Evolutionary conservation across 23 tunicate genomes (phyloP).

Genomic region (Pegea sp.): DNA sequence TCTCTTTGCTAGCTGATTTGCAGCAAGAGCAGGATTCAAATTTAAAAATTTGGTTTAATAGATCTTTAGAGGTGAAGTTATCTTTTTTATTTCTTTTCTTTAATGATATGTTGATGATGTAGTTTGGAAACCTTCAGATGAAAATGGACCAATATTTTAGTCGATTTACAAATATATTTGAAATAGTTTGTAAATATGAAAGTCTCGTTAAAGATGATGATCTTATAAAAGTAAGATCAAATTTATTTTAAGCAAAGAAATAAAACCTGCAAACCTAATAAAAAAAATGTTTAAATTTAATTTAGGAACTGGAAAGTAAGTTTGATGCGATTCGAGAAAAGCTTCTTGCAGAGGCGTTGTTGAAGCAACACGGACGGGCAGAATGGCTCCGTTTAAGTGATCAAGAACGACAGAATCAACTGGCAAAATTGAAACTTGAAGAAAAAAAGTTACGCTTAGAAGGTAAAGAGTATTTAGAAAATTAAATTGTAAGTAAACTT

Average conservation of each 20-base stretch:
- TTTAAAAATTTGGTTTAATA: conserved; percentile 31
- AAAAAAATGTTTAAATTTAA: conserved; percentile 3
- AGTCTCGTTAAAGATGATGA: no score
- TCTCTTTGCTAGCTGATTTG: conserved; percentile 64
- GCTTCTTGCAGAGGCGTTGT: conserved; percentile 55
- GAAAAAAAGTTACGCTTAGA: conserved; percentile 45
- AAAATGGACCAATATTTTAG: no score
- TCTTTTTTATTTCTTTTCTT: neutral
- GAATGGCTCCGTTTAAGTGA: conserved; percentile 64
- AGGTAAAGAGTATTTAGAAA: conserved; percentile 11
- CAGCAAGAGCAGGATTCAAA: conserved; percentile 51
- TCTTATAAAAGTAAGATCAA: no score
- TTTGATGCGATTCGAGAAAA: conserved; percentile 58
- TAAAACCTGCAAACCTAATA: neutral
- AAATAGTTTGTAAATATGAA: no score
- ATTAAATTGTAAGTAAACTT: neutral
- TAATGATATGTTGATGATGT: neutral
- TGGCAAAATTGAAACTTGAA: conserved; percentile 32
- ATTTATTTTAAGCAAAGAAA: no score
- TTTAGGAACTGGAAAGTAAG: conserved; percentile 58
- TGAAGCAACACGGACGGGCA: conserved; percentile 47
- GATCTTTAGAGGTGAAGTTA: conserved; percentile 7
- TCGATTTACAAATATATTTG: no score
- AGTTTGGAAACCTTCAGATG: no score
- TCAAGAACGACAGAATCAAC: conserved; percentile 39